Base-by-base conservation (phyloP, 2,113 vertebrate genomes). In the Sebastes fasciatus region DNA sequence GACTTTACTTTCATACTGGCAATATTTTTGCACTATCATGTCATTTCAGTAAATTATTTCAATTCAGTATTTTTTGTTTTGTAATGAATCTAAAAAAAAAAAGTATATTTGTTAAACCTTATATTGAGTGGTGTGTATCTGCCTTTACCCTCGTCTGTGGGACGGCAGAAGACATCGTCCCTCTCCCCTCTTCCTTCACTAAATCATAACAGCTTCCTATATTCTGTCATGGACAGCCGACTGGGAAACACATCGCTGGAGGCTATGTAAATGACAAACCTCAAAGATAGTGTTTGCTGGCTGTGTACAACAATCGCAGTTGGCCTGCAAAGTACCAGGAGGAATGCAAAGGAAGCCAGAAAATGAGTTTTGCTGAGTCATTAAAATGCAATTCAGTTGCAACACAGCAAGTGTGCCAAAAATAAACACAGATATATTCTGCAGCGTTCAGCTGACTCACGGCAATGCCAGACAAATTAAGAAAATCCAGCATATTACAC, bases 301-400 rank as follows among this genome's bases (percentile, higher is more conserved):
- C 62, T 26, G 71, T 5, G 43, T 42, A 73, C 55, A 81, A 34
- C 64, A 72, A n/a, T 52, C 72, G 68, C 78, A 79, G 19, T 74
- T 21, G 43, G 49, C 40, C 46, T 74, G 75, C 54, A 77, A 74
- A 57, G 77, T 84, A 69, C 70, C 78, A 80, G 65, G 76, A 68
- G 61, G 40, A 17, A 62, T 66, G 75, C 11, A 68, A 77, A 78
- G 77, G 54, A 63, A 85, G 79, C 65, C 74, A 83, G 70, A 66
- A 81, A 71, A 46, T 61, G 54, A 57, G 26, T 84, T 86, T 88
- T 82, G 88, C 86, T 65, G 84, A 86, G 57, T 89, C 86, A 86
- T 72, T 74, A 48, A 90, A 89, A 81, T 77, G 67, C 82, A 80
- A 42, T 68, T 83, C 57, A 72, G 65, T 80, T 79, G 88, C 86